These are phyloP conservation scores for Notolepis coatsorum DNA, from an alignment of 2,797 vertebrate genomes.

Conservation along the genomic window DNA sequence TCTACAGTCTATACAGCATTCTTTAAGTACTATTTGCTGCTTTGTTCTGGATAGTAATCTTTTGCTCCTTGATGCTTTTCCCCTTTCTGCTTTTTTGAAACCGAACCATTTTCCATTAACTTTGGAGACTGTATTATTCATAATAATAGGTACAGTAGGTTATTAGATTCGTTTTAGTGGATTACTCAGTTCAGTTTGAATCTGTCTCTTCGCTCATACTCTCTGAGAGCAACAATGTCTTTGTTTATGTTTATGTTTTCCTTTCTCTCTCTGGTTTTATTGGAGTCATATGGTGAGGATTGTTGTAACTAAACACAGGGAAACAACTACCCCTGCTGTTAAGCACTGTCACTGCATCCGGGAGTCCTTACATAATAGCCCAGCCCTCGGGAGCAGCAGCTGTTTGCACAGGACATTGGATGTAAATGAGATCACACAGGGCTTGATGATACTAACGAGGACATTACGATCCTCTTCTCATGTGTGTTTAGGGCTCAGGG, in stretches of 20 bases:
- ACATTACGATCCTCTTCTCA: conserved; percentile 57
- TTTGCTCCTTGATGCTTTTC: background rate
- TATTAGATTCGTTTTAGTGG: conserved; percentile 41
- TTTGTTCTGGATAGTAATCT: background rate
- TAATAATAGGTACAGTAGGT: conserved; percentile 7
- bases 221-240: conserved; percentile 24
- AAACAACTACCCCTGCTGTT: conserved; percentile 64
- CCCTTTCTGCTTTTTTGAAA: background rate
- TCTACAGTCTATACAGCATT: conserved; percentile 15
- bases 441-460: conserved; percentile 48
- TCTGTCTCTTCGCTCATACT: conserved; percentile 20
- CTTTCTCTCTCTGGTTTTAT: conserved; percentile 32
- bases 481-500: conserved; percentile 42
- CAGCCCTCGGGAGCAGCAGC: conserved; percentile 39
- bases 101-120: too few relatives aligned
- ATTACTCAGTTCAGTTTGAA: conserved; percentile 19
- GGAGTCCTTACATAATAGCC: conserved; percentile 47
- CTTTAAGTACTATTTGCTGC: background rate
- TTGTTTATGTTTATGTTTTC: conserved; percentile 31
- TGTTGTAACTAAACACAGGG: conserved; percentile 26
- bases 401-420: conserved; percentile 22
- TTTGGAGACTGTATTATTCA: too few relatives aligned
- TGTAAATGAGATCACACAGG: conserved; percentile 40
- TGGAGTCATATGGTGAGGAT: conserved; percentile 49
- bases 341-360: conserved; percentile 10